Base-by-base conservation (phyloP, 2,888 invertebrate species). In the Ganaspis brasiliensis region DNA sequence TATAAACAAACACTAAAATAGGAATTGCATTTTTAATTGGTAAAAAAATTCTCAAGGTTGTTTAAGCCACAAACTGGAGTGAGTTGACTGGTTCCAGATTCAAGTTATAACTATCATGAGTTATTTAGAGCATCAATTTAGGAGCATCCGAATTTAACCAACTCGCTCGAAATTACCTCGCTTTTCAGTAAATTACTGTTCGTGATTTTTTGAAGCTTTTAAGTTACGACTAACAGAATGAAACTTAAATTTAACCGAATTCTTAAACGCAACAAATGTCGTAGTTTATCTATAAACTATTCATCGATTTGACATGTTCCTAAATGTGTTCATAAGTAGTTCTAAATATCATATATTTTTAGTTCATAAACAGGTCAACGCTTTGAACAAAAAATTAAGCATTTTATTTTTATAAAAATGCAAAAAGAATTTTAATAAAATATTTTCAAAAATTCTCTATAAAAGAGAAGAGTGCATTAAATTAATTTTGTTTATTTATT, bases 1-100 rank as follows among this genome's bases (percentile, higher is more conserved):
- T 31, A 31, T 31, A 6, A 31, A 31, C 31, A 31, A 31, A 31
- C 6, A 31, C 2, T 4, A 6, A 31, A 31, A 31, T 31, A 31
- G 6, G 6, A 6, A 31, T 40, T 12, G 1, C 40, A 40, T 40
- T 40, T 10, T 6, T 40, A 40, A 40, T 40, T 9, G 40, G 6
- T 40, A 2, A 40, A 40, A 40, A 40, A 40, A 8, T 40, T 40
- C 12, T 40, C 40, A 40, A 40, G 40, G 40, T 40, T 40, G 8
- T 40, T 40, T 9, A 9, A 40, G 12, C 40, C 40, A 40, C 40
- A 40, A 40, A 40, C 40, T 40, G 40, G 10, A 40, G 12, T 40
- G 40, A 40, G 40, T 40, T 40, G 40, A 40, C 40, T 40, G 40
- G 40, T 40, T 40, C 40, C 40, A 40, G 40, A 40, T 40, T 40